These are phyloP conservation scores for Empidonax traillii DNA, from an alignment of 2,113 vertebrate species.

Conservation along the genomic window DNA sequence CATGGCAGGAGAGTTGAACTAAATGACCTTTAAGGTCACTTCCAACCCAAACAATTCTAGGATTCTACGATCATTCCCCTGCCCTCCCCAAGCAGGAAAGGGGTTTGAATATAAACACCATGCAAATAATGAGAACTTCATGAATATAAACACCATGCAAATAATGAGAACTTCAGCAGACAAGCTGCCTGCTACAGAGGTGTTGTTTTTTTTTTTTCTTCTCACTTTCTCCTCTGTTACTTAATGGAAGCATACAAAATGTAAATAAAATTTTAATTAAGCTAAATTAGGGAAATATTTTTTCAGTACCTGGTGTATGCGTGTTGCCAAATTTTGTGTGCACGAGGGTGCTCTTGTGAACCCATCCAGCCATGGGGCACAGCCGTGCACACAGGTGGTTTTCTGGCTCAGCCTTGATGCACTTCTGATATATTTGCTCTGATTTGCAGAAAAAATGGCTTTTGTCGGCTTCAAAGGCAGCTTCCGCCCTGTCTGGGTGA, in stretches of 20 bases:
- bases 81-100: not conserved
- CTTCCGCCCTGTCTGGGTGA: constrained; percentile 84
- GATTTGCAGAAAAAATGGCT: constrained; percentile 78
- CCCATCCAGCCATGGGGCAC: not conserved
- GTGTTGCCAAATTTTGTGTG: not conserved
- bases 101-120: not conserved
- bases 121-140: not conserved
- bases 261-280: not conserved
- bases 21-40: not conserved
- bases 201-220: not conserved
- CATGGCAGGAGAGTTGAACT: not conserved
- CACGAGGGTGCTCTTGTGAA: not conserved
- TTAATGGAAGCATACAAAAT: not conserved
- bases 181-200: not conserved
- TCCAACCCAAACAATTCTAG: not conserved
- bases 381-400: not conserved
- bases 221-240: not conserved
- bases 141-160: not conserved
- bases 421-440: not conserved
- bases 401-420: not conserved
- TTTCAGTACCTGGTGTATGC: not conserved
- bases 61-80: not conserved
- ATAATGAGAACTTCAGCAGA: not conserved
- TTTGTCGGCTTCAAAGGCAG: constrained; percentile 86
- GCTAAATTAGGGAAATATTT: not conserved